phyloP scores from a whole-genome alignment of 2,888 invertebrate genomes.

The Oligia strigilis region DNA sequence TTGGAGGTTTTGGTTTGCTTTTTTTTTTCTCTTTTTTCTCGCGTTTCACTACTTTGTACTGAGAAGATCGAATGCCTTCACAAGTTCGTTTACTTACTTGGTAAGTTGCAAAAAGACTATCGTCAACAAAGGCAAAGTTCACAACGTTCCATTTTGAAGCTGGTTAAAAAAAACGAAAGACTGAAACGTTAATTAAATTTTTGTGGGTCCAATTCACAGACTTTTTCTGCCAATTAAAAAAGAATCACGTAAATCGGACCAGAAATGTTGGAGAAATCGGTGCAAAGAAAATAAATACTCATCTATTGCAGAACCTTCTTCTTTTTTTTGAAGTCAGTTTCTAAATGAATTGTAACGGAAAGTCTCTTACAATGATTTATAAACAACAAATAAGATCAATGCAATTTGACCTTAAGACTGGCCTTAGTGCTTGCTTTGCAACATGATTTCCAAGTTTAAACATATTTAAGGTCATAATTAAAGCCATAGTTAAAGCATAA shows the following conservation, averaged over 20 bases:
- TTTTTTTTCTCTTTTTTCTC: background rate
- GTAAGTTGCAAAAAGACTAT: background rate
- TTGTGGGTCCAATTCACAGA: background rate
- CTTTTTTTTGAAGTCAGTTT: conserved; percentile 15
- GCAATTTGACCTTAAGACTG: conserved; percentile 72
- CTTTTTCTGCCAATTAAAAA: conserved; percentile 5
- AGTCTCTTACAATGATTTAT: conserved; percentile 25
- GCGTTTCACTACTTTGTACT: background rate
- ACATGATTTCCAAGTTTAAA: conserved; percentile 70
- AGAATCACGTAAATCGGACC: conserved; percentile 9
- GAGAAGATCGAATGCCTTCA: conserved; percentile 3
- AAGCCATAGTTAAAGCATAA: conserved; percentile 63
- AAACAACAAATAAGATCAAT: conserved; percentile 47
- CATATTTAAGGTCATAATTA: conserved; percentile 64
- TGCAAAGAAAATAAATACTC: background rate
- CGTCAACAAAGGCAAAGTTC: background rate
- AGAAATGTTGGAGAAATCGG: conserved; percentile 13
- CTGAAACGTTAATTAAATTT: background rate
- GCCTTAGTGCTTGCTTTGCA: conserved; percentile 68
- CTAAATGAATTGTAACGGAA: conserved; percentile 20
- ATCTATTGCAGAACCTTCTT: background rate
- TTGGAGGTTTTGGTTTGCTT: conserved; percentile 3
- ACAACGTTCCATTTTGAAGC: background rate
- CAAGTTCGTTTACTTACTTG: background rate
- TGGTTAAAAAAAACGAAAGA: conserved; percentile 11